Conservation (phyloP, 2,113 vertebrate species). For the Scatophagus argus region DNA sequence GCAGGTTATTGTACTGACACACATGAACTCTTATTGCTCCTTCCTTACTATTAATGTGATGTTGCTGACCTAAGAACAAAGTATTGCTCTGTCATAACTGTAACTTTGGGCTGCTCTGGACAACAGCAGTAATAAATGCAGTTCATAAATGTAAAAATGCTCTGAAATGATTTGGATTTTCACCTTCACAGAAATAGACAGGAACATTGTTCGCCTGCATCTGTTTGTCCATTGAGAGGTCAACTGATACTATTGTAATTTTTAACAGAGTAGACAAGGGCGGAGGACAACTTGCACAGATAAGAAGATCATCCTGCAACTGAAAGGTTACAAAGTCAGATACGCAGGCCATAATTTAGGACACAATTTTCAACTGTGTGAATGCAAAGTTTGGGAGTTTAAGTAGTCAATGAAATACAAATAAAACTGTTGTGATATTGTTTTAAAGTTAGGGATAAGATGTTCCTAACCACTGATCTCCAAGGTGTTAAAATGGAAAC, state of each 20-base stretch:
- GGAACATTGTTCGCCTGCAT: conserved; percentile 1
- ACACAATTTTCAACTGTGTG: neutral
- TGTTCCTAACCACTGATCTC: too few relatives aligned
- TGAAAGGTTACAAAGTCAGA: conserved; percentile 10
- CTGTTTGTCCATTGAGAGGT: neutral
- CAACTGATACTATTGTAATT: conserved; percentile 3
- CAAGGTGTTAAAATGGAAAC: too few relatives aligned
- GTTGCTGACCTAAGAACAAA: neutral
- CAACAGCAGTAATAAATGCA: too few relatives aligned
- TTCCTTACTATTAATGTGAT: neutral
- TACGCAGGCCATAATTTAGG: too few relatives aligned
- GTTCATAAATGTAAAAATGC: neutral
- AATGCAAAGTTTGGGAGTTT: neutral
- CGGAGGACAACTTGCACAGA: neutral
- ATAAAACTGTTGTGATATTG: neutral
- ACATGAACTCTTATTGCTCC: too few relatives aligned
- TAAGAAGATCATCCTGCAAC: neutral
- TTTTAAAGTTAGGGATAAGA: too few relatives aligned
- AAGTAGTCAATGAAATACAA: neutral
- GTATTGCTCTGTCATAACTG: neutral
- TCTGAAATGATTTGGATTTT: neutral
- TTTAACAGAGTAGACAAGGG: conserved; percentile 2
- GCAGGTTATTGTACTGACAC: too few relatives aligned
- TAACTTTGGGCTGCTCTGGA: neutral
- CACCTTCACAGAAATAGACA: conserved; percentile 5